phyloP scores from a whole-genome alignment of 2,113 vertebrate genomes.

The Antigone vipio region DNA sequence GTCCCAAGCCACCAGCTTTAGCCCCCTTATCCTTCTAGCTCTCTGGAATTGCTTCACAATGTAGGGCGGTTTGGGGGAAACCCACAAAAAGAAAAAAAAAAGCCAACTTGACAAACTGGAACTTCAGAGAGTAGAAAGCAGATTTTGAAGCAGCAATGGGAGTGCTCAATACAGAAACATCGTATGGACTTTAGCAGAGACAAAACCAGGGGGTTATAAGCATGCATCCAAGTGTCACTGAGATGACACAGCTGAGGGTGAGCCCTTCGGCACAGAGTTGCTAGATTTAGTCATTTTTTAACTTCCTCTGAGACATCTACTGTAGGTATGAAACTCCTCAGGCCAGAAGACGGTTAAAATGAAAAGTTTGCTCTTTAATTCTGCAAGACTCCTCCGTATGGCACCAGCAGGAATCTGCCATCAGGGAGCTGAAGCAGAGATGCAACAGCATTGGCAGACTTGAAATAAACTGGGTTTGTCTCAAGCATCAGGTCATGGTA shows the following conservation, averaged over 20 bases:
- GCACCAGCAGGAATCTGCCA: background rate
- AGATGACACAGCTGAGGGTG: background rate
- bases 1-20: slow-evolving; percentile 55
- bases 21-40: background rate
- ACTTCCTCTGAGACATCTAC: background rate
- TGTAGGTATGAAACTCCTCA: background rate
- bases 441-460: background rate
- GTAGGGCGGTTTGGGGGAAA: no score
- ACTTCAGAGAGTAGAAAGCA: background rate
- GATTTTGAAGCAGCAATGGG: background rate
- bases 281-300: background rate
- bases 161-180: background rate
- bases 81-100: background rate
- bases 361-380: slow-evolving; percentile 7
- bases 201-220: background rate
- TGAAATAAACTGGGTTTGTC: background rate
- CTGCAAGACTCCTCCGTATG: background rate
- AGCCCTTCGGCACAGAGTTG: background rate
- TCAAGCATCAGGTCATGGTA: background rate
- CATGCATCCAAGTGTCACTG: background rate
- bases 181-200: background rate
- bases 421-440: background rate
- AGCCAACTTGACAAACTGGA: background rate
- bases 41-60: background rate
- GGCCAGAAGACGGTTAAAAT: background rate